A percentile compares a stretch with the other conserved stretches of the same genome.
Conservation (phyloP, 2,888 invertebrate species). For the Pharmacophagus antenor region DNA sequence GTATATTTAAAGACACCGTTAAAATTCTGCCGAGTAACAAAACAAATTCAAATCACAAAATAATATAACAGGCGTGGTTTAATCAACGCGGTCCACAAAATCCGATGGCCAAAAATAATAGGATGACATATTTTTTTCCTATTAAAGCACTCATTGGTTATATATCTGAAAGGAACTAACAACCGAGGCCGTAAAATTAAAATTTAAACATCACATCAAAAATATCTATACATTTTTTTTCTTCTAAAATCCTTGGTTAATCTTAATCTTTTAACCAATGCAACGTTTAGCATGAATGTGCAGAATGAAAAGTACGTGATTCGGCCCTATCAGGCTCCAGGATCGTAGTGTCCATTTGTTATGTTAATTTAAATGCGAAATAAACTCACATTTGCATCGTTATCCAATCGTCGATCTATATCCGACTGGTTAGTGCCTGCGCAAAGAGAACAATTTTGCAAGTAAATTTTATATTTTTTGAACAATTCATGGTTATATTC, state of each 20-base stretch:
- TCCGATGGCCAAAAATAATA: too few relatives aligned
- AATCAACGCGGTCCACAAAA: too few relatives aligned
- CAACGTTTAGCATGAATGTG: conserved; percentile 2
- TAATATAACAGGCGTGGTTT: too few relatives aligned
- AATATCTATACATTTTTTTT: background rate
- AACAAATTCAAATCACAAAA: too few relatives aligned
- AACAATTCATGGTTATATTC: background rate
- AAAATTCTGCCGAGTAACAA: too few relatives aligned
- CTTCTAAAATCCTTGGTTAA: background rate
- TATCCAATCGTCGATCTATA: conserved; percentile 14
- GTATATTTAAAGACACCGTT: too few relatives aligned
- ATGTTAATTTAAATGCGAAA: conserved; percentile 23
- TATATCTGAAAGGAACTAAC: background rate
- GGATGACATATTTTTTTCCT: too few relatives aligned
- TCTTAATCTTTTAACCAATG: conserved; percentile 3
- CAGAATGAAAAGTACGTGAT: conserved; percentile 21
- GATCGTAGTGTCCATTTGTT: conserved; percentile 14
- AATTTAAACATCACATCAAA: background rate
- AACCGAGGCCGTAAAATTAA: background rate
- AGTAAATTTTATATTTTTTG: background rate
- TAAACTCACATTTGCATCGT: conserved; percentile 26
- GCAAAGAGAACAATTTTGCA: conserved; percentile 13
- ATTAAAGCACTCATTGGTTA: too few relatives aligned
- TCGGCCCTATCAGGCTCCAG: conserved; percentile 11
- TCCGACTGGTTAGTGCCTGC: conserved; percentile 22